These are phyloP conservation scores for Andrena cerasifolii DNA, from an alignment of 1,140 invertebrate species.

Conservation along the genomic window DNA sequence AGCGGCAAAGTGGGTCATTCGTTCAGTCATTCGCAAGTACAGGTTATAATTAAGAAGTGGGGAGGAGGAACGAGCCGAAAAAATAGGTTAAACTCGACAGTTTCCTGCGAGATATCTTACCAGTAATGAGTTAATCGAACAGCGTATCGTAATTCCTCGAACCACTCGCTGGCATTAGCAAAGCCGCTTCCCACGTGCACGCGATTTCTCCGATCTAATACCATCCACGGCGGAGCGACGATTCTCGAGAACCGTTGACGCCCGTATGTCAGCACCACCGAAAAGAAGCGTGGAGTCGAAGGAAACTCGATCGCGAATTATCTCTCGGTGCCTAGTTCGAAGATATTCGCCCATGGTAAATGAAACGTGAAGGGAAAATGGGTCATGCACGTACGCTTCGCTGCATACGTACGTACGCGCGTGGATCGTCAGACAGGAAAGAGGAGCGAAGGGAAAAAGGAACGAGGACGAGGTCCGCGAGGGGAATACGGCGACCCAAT, in stretches of 20 bases:
- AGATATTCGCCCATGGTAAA: background rate
- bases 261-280: too few relatives aligned
- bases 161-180: too few relatives aligned
- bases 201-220: too few relatives aligned
- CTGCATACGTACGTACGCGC: background rate
- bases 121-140: background rate
- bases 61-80: background rate
- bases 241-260: too few relatives aligned
- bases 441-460: constrained; percentile 7
- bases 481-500: constrained; percentile 1
- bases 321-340: too few relatives aligned
- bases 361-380: background rate
- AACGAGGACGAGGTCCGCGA: background rate
- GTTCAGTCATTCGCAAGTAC: background rate
- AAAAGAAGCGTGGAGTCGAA: too few relatives aligned
- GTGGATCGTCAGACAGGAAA: background rate
- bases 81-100: background rate
- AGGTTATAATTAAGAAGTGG: background rate
- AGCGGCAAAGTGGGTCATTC: background rate
- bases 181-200: too few relatives aligned
- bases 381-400: background rate
- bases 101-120: background rate
- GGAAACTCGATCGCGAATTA: too few relatives aligned
- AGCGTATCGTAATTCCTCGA: too few relatives aligned
- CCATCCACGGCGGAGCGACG: too few relatives aligned